phyloP scores from a whole-genome alignment of 2,888 invertebrate species.

The Myathropa florea region DNA sequence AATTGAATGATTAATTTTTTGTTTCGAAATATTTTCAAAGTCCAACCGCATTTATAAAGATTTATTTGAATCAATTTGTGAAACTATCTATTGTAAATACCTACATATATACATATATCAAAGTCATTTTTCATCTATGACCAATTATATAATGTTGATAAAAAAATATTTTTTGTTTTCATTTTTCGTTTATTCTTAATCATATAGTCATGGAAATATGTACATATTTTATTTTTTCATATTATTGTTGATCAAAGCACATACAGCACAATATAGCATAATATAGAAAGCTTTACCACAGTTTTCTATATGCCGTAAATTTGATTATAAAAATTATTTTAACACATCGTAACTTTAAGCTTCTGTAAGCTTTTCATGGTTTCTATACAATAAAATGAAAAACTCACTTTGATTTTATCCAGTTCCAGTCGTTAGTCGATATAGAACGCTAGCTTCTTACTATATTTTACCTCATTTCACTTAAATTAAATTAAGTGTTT shows the following conservation, averaged over 20 bases:
- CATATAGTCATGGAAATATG: conserved; percentile 5
- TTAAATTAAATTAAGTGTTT: conserved; percentile 43
- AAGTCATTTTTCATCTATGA: not conserved
- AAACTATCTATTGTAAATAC: no score
- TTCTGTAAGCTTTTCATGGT: conserved; percentile 43
- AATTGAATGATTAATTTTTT: no score
- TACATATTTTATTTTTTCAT: not conserved
- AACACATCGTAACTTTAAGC: conserved; percentile 36
- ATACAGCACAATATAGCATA: conserved; percentile 19
- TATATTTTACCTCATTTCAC: conserved; percentile 31
- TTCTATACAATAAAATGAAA: conserved; percentile 54
- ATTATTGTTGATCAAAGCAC: not conserved
- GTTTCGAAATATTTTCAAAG: no score
- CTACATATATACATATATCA: no score
- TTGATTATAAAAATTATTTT: conserved; percentile 26
- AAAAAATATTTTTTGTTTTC: not conserved
- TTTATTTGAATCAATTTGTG: no score
- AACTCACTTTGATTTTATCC: conserved; percentile 48
- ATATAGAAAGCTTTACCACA: conserved; percentile 39
- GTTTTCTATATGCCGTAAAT: conserved; percentile 33
- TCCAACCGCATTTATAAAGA: no score
- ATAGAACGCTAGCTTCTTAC: conserved; percentile 21
- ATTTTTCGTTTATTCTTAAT: not conserved
- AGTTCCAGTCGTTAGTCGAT: conserved; percentile 56
- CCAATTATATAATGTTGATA: not conserved